Conservation (phyloP, 2,113 vertebrate genomes). For the Scytalopus superciliaris region DNA sequence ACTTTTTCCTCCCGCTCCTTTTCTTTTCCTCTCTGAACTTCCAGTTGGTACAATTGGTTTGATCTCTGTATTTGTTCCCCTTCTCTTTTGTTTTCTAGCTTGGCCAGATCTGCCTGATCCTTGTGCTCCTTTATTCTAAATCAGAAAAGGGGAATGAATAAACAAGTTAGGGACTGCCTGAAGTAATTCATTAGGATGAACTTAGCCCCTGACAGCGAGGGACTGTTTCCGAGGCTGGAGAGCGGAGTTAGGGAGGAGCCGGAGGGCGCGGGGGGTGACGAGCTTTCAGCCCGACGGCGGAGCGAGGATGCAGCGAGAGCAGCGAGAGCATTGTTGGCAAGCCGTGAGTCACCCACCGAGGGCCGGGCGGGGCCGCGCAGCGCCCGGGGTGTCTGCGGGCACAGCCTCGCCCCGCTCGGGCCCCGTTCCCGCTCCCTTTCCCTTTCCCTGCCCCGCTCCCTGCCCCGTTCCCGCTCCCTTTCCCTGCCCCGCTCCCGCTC, state of each 20-base stretch:
- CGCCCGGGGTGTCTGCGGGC: too few relatives aligned
- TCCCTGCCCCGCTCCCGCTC: too few relatives aligned
- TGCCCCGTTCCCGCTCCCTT: too few relatives aligned
- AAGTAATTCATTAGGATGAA: background rate
- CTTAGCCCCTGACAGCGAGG: background rate
- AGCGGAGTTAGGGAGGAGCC: rapidly evolving
- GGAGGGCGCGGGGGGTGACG: too few relatives aligned
- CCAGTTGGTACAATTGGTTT: slow-evolving; percentile 67
- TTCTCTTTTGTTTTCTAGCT: slow-evolving; percentile 71
- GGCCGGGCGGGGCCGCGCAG: too few relatives aligned
- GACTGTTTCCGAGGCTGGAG: background rate
- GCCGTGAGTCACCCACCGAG: too few relatives aligned
- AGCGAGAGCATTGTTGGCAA: too few relatives aligned
- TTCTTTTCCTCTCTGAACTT: slow-evolving; percentile 72
- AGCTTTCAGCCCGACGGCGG: background rate
- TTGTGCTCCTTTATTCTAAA: slow-evolving; percentile 82
- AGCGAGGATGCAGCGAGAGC: too few relatives aligned
- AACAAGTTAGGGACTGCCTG: background rate
- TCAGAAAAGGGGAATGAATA: background rate
- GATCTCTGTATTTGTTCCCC: slow-evolving; percentile 74
- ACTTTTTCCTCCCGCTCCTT: slow-evolving; percentile 74
- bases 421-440: too few relatives aligned
- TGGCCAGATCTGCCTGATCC: slow-evolving; percentile 66
- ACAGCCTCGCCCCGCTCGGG: too few relatives aligned
- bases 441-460: too few relatives aligned